Conservation (phyloP, 2,113 vertebrate genomes). For the Solea solea region DNA sequence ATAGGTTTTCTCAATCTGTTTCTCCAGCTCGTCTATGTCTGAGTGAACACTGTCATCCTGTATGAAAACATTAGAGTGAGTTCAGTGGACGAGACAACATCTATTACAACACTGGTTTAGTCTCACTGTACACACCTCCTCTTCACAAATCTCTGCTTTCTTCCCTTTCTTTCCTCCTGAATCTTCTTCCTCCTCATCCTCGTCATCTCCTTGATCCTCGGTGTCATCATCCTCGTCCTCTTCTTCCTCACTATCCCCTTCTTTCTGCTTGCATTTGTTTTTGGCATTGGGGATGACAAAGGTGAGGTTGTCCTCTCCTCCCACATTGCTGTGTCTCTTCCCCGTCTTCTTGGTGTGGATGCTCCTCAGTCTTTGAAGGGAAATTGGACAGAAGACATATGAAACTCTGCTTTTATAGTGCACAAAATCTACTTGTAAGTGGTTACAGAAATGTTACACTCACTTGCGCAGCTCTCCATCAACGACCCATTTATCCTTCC, state of each 20-base stretch:
- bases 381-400: neutral
- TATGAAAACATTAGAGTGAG: slow-evolving; percentile 44
- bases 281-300: slow-evolving; percentile 78
- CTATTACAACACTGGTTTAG: slow-evolving; percentile 20
- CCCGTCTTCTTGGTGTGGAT: slow-evolving; percentile 91
- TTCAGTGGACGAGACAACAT: slow-evolving; percentile 19
- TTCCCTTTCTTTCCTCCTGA: slow-evolving; percentile 89
- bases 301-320: slow-evolving; percentile 83
- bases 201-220: slow-evolving; percentile 89
- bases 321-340: slow-evolving; percentile 81
- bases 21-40: slow-evolving; percentile 92
- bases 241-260: slow-evolving; percentile 90
- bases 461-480: slow-evolving; percentile 97
- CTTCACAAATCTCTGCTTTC: slow-evolving; percentile 89
- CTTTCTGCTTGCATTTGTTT: slow-evolving; percentile 88
- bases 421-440: neutral
- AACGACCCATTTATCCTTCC: slow-evolving; percentile 94
- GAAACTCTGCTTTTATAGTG: neutral
- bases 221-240: slow-evolving; percentile 90
- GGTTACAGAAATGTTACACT: slow-evolving; percentile 69
- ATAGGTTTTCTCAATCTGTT: slow-evolving; percentile 91
- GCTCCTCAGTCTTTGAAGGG: slow-evolving; percentile 84
- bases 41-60: slow-evolving; percentile 90
- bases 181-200: slow-evolving; percentile 87
- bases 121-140: slow-evolving; percentile 88